Base-by-base conservation (phyloP, 1,140 invertebrate species). In the Scylla paramamosain region DNA sequence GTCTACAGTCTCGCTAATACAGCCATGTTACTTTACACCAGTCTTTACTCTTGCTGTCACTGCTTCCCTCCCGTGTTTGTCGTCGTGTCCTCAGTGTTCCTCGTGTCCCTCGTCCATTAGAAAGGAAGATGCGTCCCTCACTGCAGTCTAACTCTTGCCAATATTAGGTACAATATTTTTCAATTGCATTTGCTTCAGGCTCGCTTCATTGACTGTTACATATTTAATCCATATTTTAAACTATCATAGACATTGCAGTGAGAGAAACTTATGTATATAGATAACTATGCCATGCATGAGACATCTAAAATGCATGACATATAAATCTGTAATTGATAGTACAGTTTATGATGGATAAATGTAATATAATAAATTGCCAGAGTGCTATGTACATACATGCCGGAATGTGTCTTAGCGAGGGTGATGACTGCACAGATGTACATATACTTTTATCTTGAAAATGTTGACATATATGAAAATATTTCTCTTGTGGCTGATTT, bases 261-360 rank as follows among this genome's bases (percentile, higher is more conserved):
- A 59, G 46, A 59, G 46, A 87, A 39, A 93, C 29, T 14, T 84
- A 93, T 4, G 52, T 87, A 52, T 6, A 87, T 45, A 87, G 16
- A 29, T 84, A 48, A 0, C 84, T 93, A 84, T 45, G 86, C 32
- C n/a, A 86, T 87, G 84, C 77, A 88, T 91, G 89, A 28, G 6
- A 59, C 16, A 59, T 59, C 4, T 91, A 91, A 91, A 91, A 28
- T 91, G 89, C 89, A 91, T 91, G 89, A 59, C 31, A n/a, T 59
- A 29, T 59, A 59, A 91, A 52, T 67, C 4, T 59, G n/a, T 91
- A 25, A 77, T n/a, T 20, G 12, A 88, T 88, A 88, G n/a, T 39
- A 20, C 32, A 20, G 16, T 39, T 32, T 16, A 45, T 45, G 52
- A 45, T 89, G 87, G 0, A 45, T 39, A 89, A 39, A 46, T 39